Base-by-base conservation (phyloP, 2,888 invertebrate species). In the Erebia epiphron region DNA sequence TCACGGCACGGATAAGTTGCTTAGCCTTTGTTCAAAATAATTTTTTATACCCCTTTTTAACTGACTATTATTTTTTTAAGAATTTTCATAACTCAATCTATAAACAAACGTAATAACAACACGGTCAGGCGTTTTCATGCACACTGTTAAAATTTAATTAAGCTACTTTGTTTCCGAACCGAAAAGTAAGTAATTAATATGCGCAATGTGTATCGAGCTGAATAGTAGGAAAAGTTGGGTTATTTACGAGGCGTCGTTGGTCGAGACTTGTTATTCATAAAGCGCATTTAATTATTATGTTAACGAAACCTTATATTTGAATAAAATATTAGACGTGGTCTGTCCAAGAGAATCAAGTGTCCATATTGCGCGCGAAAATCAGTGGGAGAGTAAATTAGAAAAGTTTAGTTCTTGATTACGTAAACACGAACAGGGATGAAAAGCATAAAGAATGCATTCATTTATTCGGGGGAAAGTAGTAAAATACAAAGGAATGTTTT, bases 201-300 rank as follows among this genome's bases (percentile, higher is more conserved):
- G 91, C 90, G 85, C 81, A 84, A 86, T 86, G 87, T 88, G 87
- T 88, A 89, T 90, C 84, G 85, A 87, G 86, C 84, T 84, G 86
- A 87, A 88, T 85, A 88, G 84, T 87, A 87, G 82, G 84, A 89
- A 89, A 90, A 92, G 87, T 92, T 91, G 43, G 73, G 83, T 82
- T 90, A 87, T 91, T 91, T 89, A 86, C 84, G 82, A 84, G 86
- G 89, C 87, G 91, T 89, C 87, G 46, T 13, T 11, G 86, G 87
- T 86, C 85, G 87, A 85, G 85, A 89, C 82, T 92, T 92, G 88
- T 86, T 91, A 92, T 93, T 92, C 92, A 92, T 90, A 90, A 91
- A 89, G 87, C 86, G 89, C 86, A 85, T 92, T 91, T 92, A 92
- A 92, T 92, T 92, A 92, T 89, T 90, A 92, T 92, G 92, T 89